Percentiles rank a stretch among this genome's conserved stretches.
These are phyloP conservation scores for Sternotherus odoratus DNA, from an alignment of 2,797 vertebrate species.

Conservation along the genomic window DNA sequence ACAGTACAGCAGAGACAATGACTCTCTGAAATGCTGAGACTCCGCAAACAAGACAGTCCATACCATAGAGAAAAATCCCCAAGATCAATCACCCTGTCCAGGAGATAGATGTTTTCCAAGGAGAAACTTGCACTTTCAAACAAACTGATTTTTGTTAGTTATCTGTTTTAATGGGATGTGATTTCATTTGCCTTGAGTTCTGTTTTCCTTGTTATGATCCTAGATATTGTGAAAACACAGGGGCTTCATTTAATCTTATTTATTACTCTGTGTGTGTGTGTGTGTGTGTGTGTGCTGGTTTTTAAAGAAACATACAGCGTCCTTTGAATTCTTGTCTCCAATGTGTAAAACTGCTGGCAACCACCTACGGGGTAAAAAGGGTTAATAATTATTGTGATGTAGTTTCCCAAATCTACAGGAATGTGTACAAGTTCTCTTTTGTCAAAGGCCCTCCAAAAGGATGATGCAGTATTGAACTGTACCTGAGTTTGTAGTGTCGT, in stretches of 20 bases:
- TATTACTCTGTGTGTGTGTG: too few species aligned
- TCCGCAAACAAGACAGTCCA: accelerated
- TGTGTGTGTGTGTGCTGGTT: background rate
- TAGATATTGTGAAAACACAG: background rate
- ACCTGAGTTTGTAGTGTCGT: background rate
- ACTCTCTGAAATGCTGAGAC: background rate
- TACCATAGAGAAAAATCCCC: background rate
- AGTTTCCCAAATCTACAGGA: background rate
- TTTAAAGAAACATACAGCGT: background rate
- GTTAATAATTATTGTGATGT: background rate
- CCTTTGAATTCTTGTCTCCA: background rate
- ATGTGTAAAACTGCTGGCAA: background rate
- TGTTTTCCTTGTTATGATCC: background rate
- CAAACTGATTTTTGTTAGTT: background rate
- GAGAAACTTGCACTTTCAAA: constrained; percentile 29
- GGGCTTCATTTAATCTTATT: background rate
- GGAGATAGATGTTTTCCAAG: background rate
- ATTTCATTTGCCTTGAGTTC: background rate
- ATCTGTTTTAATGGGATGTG: background rate
- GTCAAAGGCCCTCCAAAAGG: background rate
- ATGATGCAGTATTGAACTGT: background rate
- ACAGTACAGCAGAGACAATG: background rate
- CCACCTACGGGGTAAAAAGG: background rate
- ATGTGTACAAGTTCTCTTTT: background rate
- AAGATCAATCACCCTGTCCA: background rate